A percentile compares a stretch with the other conserved stretches of the same genome.
phyloP scores from a whole-genome alignment of 2,888 invertebrate species.

The Rhamphomyia laevipes region DNA sequence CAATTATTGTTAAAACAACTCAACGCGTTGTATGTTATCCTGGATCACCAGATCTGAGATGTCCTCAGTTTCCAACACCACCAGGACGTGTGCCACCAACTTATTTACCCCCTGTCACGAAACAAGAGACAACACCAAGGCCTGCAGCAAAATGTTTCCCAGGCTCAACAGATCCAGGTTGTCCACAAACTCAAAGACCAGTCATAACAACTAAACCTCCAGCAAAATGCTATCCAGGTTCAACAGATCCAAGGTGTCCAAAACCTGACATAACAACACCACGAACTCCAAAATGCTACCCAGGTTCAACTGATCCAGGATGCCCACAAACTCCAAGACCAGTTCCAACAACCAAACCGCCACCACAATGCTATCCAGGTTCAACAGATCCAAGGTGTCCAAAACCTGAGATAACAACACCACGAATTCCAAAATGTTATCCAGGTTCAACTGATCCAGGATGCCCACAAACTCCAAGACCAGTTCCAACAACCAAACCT shows the following conservation, averaged over 20 bases:
- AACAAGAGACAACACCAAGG: too few species aligned
- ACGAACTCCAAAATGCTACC: constrained; percentile 20
- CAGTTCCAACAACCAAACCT: constrained; percentile 22
- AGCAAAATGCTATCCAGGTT: constrained; percentile 37
- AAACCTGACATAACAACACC: constrained; percentile 20
- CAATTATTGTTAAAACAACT: constrained; percentile 9
- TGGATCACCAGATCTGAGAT: constrained; percentile 31
- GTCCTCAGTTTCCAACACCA: constrained; percentile 26
- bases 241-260: constrained; percentile 28
- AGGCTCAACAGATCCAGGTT: constrained; percentile 25
- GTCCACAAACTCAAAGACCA: constrained; percentile 16
- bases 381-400: constrained; percentile 30
- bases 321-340: constrained; percentile 24
- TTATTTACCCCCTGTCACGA: too few species aligned
- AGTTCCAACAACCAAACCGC: constrained; percentile 20
- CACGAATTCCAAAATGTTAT: constrained; percentile 7
- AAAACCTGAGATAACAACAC: constrained; percentile 10
- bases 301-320: constrained; percentile 29
- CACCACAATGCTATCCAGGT: constrained; percentile 22
- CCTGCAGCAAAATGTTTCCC: constrained; percentile 21
- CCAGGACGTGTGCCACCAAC: constrained; percentile 15
- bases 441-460: constrained; percentile 22
- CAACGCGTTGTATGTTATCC: constrained; percentile 32
- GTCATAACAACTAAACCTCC: constrained; percentile 13
- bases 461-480: constrained; percentile 24